A percentile compares a stretch with the other conserved stretches of the same genome.
Conservation (phyloP, 1,140 invertebrate genomes). For the Drosophila sp. region DNA sequence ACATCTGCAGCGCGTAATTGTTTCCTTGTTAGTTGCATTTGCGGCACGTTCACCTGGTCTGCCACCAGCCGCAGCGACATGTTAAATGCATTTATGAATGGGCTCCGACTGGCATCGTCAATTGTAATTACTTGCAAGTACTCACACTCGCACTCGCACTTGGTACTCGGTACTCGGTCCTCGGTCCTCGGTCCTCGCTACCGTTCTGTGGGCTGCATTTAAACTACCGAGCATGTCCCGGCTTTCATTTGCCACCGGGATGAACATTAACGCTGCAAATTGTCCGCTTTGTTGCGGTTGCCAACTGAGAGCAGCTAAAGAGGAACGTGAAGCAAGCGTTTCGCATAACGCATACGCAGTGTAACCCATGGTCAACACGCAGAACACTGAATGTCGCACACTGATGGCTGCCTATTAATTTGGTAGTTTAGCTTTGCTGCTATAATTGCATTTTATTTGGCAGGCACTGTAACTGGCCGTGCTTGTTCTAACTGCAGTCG, state of each 20-base stretch:
- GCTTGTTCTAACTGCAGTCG: constrained; percentile 20
- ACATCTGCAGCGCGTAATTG: constrained; percentile 74
- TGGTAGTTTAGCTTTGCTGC: constrained; percentile 53
- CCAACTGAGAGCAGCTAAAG: constrained; percentile 24
- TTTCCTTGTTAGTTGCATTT: constrained; percentile 78
- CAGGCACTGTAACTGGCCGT: constrained; percentile 17
- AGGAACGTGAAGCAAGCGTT: constrained; percentile 20
- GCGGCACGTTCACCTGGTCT: constrained; percentile 60
- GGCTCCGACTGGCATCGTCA: constrained; percentile 57
- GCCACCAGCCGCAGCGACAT: constrained; percentile 42
- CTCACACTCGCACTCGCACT: constrained; percentile 23
- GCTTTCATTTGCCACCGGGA: constrained; percentile 64
- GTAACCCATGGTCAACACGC: constrained; percentile 6
- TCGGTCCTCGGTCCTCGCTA: too few relatives aligned
- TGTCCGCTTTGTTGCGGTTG: constrained; percentile 76
- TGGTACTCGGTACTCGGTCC: too few relatives aligned
- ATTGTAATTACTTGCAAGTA: constrained; percentile 79
- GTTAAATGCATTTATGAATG: constrained; percentile 77
- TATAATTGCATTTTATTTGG: constrained; percentile 79
- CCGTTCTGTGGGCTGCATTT: constrained; percentile 45
- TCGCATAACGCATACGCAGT: constrained; percentile 73
- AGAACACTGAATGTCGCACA: not conserved
- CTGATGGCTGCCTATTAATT: constrained; percentile 71
- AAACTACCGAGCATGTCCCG: constrained; percentile 39
- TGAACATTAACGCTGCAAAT: constrained; percentile 80